Conservation (phyloP, 2,797 vertebrate genomes). For the Crenuchus spilurus region DNA sequence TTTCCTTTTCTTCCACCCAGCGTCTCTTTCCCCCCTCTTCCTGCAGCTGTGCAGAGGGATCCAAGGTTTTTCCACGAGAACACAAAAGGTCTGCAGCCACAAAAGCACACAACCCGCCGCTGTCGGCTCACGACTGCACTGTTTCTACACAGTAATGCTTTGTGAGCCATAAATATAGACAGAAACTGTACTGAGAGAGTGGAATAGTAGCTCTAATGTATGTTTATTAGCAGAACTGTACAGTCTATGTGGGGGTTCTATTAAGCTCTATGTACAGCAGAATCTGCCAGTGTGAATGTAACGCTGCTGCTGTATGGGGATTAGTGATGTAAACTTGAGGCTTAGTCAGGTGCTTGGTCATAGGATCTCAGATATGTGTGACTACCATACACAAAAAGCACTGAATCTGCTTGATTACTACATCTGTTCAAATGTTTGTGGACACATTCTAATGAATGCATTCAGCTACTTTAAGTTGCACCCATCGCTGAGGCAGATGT, state of each 20-base stretch:
- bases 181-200: background rate
- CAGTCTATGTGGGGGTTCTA: background rate
- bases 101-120: conserved; percentile 7
- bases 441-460: no score
- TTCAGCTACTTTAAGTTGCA: no score
- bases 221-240: conserved; percentile 1
- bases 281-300: conserved; percentile 5
- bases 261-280: background rate
- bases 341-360: conserved; percentile 51
- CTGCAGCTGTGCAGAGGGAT: conserved; percentile 51
- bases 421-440: no score
- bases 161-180: background rate
- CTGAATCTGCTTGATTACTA: no score
- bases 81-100: conserved; percentile 30
- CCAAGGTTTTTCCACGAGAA: conserved; percentile 53
- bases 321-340: conserved; percentile 47
- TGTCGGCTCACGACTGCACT: background rate
- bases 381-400: no score
- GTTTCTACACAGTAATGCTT: background rate
- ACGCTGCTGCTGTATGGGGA: conserved; percentile 33
- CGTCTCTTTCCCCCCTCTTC: conserved; percentile 38
- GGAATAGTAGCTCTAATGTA: conserved; percentile 6
- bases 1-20: conserved; percentile 44
- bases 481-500: no score
- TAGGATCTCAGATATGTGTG: conserved; percentile 40